Conservation (phyloP, 2,888 invertebrate genomes). For the Eupsilia transversa region DNA sequence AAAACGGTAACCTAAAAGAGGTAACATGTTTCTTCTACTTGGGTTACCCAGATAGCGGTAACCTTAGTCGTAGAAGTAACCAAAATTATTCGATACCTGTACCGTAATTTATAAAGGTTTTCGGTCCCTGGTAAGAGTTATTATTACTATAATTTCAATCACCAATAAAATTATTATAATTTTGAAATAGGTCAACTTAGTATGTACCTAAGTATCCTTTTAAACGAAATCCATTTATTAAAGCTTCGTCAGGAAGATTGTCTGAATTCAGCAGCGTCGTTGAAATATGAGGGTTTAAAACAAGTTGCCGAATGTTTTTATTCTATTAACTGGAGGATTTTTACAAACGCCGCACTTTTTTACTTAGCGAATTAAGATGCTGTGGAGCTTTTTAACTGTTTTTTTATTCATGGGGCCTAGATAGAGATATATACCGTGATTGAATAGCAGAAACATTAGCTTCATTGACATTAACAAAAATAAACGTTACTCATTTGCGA, state of each 20-base stretch:
- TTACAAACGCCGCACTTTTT: constrained; percentile 10
- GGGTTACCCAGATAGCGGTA: too few relatives aligned
- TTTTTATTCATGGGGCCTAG: neutral
- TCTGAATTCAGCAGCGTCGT: constrained; percentile 13
- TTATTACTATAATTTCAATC: neutral
- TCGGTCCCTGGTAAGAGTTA: neutral
- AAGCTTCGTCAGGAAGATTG: constrained; percentile 22
- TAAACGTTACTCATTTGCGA: neutral
- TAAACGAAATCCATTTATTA: constrained; percentile 12
- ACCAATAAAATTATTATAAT: neutral
- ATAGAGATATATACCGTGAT: neutral
- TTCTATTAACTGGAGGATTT: constrained; percentile 34
- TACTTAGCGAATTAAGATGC: neutral
- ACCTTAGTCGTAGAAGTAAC: too few relatives aligned
- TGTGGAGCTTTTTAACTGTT: neutral
- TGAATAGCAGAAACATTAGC: neutral
- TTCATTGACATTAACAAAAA: neutral
- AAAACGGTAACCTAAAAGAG: too few relatives aligned
- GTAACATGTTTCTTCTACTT: too few relatives aligned
- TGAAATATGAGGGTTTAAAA: constrained; percentile 28
- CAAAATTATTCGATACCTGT: too few relatives aligned
- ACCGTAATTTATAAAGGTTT: too few relatives aligned
- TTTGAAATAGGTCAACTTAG: neutral
- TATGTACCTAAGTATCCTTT: too few relatives aligned
- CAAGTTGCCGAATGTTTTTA: constrained; percentile 18